A percentile compares a stretch with the other conserved stretches of the same genome.
phyloP scores from a whole-genome alignment of 30 jellyfish, hydroid and myxozoan genomes.

The Thelohanellus kitauei region DNA sequence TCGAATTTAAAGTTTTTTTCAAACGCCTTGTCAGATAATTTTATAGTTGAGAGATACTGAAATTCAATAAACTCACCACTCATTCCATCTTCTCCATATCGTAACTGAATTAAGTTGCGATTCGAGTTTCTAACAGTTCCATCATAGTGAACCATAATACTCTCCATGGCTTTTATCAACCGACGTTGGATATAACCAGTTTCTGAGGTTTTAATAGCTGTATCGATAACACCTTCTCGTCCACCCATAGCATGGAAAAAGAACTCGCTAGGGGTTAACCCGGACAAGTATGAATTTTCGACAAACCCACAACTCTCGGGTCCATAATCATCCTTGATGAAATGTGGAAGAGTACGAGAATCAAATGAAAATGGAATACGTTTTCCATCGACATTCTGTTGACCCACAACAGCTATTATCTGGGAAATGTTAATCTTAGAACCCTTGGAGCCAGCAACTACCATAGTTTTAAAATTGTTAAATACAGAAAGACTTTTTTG shows the following conservation, averaged over 20 bases:
- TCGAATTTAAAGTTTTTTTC: slow-evolving; percentile 39
- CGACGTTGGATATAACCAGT: slow-evolving; percentile 93
- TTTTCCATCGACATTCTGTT: slow-evolving; percentile 90
- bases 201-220: slow-evolving; percentile 91
- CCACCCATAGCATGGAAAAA: slow-evolving; percentile 99
- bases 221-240: slow-evolving; percentile 98
- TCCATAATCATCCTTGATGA: slow-evolving; percentile 87
- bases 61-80: slow-evolving; percentile 69
- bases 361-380: slow-evolving; percentile 94
- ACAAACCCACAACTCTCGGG: slow-evolving; percentile 98
- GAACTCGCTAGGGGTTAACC: slow-evolving; percentile 86
- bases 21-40: slow-evolving; percentile 31
- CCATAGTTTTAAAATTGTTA: slow-evolving; percentile 87
- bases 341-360: slow-evolving; percentile 87
- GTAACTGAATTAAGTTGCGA: slow-evolving; percentile 46
- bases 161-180: slow-evolving; percentile 80
- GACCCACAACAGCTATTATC: slow-evolving; percentile 99
- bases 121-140: slow-evolving; percentile 86
- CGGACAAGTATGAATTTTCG: slow-evolving; percentile 86
- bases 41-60: slow-evolving; percentile 29
- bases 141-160: slow-evolving; percentile 92
- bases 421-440: slow-evolving; percentile 86
- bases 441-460: slow-evolving; percentile 98
- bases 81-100: slow-evolving; percentile 96
- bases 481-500: slow-evolving; percentile 74